Evolutionary conservation across 2,797 vertebrate genomes (phyloP).

Genomic region (Danio choprae): DNA sequence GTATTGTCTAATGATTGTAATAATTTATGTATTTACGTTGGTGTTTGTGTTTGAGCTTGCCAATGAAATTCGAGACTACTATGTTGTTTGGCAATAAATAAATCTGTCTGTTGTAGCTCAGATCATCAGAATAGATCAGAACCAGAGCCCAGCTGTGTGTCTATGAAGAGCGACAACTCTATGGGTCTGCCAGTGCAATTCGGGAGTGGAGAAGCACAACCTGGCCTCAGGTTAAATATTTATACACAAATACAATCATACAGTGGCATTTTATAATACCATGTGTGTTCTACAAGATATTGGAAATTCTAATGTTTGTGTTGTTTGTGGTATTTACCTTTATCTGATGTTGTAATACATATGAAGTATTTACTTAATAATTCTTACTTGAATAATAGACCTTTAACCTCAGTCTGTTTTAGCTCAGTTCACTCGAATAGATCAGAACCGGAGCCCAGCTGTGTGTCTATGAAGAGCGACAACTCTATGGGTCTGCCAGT

Average conservation of each 20-base stretch:
- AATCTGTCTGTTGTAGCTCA: too few relatives aligned
- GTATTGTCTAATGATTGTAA: too few relatives aligned
- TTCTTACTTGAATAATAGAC: too few relatives aligned
- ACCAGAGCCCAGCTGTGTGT: not conserved
- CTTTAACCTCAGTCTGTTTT: too few relatives aligned
- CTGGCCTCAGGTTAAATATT: not conserved
- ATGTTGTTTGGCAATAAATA: too few relatives aligned
- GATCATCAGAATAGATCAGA: not conserved
- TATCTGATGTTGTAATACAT: too few relatives aligned
- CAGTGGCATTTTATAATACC: not conserved
- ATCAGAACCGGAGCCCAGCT: not conserved
- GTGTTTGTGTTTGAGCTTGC: too few relatives aligned
- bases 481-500: fast-evolving
- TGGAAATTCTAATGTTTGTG: not conserved
- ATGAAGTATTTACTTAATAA: too few relatives aligned
- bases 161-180: not conserved
- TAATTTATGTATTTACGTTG: too few relatives aligned
- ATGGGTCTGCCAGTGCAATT: not conserved
- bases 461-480: not conserved
- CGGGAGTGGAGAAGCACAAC: not conserved
- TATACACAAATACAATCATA: not conserved
- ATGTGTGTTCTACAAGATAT: not conserved
- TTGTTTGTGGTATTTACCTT: too few relatives aligned
- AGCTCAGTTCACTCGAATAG: not conserved
- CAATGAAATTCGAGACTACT: too few relatives aligned